These are phyloP conservation scores for Rana temporaria DNA, from an alignment of 2,113 vertebrate genomes.

Conservation along the genomic window DNA sequence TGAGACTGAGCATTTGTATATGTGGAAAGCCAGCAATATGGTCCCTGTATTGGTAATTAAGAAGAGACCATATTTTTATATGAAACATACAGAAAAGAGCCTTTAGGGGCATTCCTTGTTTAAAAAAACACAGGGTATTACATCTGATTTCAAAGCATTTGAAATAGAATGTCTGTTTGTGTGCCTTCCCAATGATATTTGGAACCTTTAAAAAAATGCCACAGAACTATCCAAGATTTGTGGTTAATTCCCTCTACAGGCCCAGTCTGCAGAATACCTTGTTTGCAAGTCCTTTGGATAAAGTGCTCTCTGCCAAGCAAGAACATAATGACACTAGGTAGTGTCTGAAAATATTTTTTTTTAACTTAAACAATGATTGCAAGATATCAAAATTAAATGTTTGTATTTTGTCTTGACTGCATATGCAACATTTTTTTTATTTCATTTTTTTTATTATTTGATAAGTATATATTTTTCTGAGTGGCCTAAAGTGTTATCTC, in stretches of 20 bases:
- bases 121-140: constrained; percentile 16
- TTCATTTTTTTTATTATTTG: constrained; percentile 7
- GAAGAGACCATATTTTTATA: neutral
- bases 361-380: neutral
- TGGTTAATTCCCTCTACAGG: neutral
- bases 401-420: neutral
- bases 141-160: neutral
- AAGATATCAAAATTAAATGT: constrained; percentile 1
- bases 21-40: constrained; percentile 13
- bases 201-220: neutral
- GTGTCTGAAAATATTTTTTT: constrained; percentile 22
- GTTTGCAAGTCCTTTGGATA: neutral
- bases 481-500: neutral
- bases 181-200: constrained; percentile 47
- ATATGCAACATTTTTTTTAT: neutral
- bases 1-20: neutral
- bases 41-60: neutral
- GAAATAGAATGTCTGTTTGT: constrained; percentile 22
- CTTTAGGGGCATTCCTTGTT: neutral
- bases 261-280: neutral
- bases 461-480: constrained; percentile 1
- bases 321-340: constrained; percentile 5
- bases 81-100: neutral
- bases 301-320: constrained; percentile 22
- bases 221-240: neutral